Percentiles rank a stretch among this genome's conserved stretches.
Conservation (phyloP, 2,888 invertebrate genomes). For the Xestobium rufovillosum region DNA sequence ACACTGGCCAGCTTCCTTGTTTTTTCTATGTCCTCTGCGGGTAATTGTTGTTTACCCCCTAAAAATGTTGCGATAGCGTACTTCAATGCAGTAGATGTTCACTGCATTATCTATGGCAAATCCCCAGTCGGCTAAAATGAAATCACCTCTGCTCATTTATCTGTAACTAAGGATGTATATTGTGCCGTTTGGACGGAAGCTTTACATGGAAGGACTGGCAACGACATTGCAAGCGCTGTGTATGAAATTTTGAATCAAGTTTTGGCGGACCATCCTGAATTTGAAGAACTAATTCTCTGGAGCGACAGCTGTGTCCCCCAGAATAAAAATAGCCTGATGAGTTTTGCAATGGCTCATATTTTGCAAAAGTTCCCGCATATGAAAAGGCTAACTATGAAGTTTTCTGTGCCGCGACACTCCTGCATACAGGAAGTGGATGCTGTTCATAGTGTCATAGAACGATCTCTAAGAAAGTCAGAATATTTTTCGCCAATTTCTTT, state of each 20-base stretch:
- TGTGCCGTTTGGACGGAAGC: conserved; percentile 20
- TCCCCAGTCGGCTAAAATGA: too few species aligned
- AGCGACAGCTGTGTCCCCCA: conserved; percentile 22
- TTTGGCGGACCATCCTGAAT: conserved; percentile 13
- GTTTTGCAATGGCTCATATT: too few species aligned
- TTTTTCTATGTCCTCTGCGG: too few species aligned
- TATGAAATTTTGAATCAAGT: conserved; percentile 14
- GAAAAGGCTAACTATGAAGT: conserved; percentile 22
- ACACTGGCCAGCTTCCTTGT: too few species aligned
- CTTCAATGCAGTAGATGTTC: too few species aligned
- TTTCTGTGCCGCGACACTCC: conserved; percentile 24
- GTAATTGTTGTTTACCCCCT: too few species aligned
- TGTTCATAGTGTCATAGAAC: conserved; percentile 14
- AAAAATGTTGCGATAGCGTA: too few species aligned
- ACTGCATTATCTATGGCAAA: too few species aligned
- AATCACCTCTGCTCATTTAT: conserved; percentile 16
- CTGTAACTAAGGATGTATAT: conserved; percentile 17
- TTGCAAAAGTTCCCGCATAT: conserved; percentile 33
- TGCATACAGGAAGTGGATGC: conserved; percentile 23
- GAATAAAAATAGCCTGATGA: conserved; percentile 18
- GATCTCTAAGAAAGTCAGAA: conserved; percentile 17
- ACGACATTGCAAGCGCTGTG: conserved; percentile 19
- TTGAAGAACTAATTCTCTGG: conserved; percentile 17
- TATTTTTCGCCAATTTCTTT: conserved; percentile 14
- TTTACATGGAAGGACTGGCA: conserved; percentile 18